Conservation (phyloP, 2,888 invertebrate species). For the Cynaeus angustus region DNA sequence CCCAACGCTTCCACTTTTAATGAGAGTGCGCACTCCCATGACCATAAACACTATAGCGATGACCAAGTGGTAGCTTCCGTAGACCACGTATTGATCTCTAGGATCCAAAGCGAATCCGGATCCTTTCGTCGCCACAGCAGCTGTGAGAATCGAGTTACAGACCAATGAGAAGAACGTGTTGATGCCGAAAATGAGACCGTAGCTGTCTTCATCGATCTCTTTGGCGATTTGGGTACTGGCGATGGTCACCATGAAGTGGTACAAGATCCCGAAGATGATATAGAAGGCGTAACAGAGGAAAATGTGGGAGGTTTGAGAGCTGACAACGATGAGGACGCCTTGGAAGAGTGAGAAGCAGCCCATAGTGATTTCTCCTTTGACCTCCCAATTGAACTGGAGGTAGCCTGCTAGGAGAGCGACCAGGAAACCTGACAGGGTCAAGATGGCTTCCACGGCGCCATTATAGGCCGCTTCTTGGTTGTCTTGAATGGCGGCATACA, state of each 20-base stretch:
- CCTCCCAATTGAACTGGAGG: slow-evolving; percentile 68
- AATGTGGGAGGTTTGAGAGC: slow-evolving; percentile 61
- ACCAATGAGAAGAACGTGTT: slow-evolving; percentile 86
- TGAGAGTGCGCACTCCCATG: slow-evolving; percentile 32
- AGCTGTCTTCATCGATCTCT: slow-evolving; percentile 85
- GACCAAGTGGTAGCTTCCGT: slow-evolving; percentile 44
- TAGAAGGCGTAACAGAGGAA: slow-evolving; percentile 84
- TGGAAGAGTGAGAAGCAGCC: slow-evolving; percentile 72
- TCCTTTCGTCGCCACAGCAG: slow-evolving; percentile 38
- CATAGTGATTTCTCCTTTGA: slow-evolving; percentile 70
- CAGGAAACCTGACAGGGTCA: slow-evolving; percentile 79
- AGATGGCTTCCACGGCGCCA: slow-evolving; percentile 87
- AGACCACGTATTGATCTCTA: slow-evolving; percentile 47
- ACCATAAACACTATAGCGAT: slow-evolving; percentile 36
- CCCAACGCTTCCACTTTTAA: neutral
- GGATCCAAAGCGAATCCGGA: slow-evolving; percentile 34
- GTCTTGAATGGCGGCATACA: slow-evolving; percentile 83
- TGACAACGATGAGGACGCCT: slow-evolving; percentile 73
- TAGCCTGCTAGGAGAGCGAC: slow-evolving; percentile 74
- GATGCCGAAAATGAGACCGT: slow-evolving; percentile 91
- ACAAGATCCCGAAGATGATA: slow-evolving; percentile 82
- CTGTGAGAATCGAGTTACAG: slow-evolving; percentile 46
- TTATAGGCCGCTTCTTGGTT: slow-evolving; percentile 66
- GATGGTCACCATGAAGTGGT: slow-evolving; percentile 85
- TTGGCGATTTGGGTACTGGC: slow-evolving; percentile 92